Evolutionary conservation across 2,888 invertebrate species (phyloP).

Genomic region (Pollenia angustigena): DNA sequence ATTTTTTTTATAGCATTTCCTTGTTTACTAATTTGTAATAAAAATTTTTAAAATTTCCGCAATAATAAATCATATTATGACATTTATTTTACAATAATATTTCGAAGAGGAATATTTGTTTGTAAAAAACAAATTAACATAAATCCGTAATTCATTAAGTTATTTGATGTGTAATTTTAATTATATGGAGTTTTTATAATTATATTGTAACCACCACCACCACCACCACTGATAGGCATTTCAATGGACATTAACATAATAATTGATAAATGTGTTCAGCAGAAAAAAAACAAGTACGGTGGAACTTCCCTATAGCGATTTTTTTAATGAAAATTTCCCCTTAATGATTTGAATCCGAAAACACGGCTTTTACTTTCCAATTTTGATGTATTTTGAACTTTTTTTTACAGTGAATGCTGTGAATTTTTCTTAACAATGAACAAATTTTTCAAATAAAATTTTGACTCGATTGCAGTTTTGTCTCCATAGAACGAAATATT

Average conservation of each 20-base stretch:
- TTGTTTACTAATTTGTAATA: background rate
- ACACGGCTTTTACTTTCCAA: no score
- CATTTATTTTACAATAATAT: background rate
- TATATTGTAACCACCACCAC: background rate
- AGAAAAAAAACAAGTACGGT: background rate
- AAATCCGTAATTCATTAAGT: background rate
- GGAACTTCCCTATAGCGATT: background rate
- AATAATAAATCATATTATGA: slow-evolving; percentile 6
- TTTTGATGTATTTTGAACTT: no score
- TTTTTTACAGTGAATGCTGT: no score
- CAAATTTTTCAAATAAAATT: no score
- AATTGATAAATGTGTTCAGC: background rate
- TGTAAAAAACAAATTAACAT: background rate
- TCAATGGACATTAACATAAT: background rate
- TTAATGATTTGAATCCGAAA: no score
- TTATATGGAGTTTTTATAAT: background rate
- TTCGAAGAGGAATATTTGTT: no score
- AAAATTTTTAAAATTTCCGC: slow-evolving; percentile 1
- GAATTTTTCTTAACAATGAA: no score
- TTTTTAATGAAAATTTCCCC: no score
- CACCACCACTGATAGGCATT: background rate
- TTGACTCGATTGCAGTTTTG: no score
- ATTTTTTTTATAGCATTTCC: no score
- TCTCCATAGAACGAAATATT: no score
- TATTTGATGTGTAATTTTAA: background rate